Base-by-base conservation (phyloP, 2,888 invertebrate species). In the Chelonus formosanus region DNA sequence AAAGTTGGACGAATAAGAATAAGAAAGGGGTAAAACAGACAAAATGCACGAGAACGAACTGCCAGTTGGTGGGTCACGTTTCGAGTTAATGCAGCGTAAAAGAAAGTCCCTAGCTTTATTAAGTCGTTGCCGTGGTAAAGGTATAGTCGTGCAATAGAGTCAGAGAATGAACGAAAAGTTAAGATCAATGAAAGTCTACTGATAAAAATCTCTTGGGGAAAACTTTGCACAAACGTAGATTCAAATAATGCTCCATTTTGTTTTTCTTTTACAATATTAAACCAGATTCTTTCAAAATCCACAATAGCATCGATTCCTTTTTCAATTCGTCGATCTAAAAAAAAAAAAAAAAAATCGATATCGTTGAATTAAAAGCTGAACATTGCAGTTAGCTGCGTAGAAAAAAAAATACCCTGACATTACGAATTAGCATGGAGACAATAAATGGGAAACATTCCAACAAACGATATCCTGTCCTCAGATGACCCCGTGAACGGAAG, bases 361-460 rank as follows among this genome's bases (percentile, higher is more conserved):
- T 45, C 3, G 7, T 45, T 3, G 45, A 45, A 7, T 3, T 45
- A n/a, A n/a, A 7, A n/a, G 45, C 5, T 45, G 5, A 45, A 45
- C n/a, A 45, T 45, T 45, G 20, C 20, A 20, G 20, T 20, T 20
- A 20, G 20, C 20, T 20, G 20, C 20, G 20, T 20, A 20, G 20
- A 57, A 62, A 45, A 35, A 54, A 48, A 35, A 54, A 6, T 43
- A 53, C 40, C 35, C 45, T 52, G 35, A 66, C 61, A 59, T 34
- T 52, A 58, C 71, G 69, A 69, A 82, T 83, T 83, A 83, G 69
- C 83, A 83, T 83, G 74, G 72, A 78, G 76, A 83, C 80, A 83
- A 83, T 84, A 78, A 81, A 74, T 80, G 80, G 75, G 80, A 81
- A 80, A 78, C 79, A 78, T 80, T 81, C 77, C 78, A 76, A 71